phyloP scores from a whole-genome alignment of 2,797 vertebrate genomes.

The Sebastes vulpes region DNA sequence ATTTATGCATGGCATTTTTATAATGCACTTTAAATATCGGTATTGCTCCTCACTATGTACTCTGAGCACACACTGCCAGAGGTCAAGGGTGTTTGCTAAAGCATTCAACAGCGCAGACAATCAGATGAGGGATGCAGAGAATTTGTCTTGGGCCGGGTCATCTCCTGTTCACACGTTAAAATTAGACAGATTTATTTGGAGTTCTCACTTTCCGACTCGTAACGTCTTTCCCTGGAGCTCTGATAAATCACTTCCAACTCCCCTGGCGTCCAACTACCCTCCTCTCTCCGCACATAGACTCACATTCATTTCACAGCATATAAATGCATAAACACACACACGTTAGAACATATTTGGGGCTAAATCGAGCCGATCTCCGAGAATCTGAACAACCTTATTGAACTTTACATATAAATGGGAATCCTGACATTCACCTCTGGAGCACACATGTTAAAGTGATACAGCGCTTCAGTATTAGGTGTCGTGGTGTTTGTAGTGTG shows the following conservation, averaged over 20 bases:
- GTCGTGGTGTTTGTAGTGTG: constrained; percentile 3
- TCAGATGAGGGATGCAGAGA: constrained; percentile 21
- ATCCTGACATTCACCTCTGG: background rate
- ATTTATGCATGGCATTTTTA: constrained; percentile 50
- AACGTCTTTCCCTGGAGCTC: constrained; percentile 30
- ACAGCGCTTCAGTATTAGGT: constrained; percentile 1
- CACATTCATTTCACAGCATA: background rate
- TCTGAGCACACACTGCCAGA: constrained; percentile 35
- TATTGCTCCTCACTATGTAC: constrained; percentile 13
- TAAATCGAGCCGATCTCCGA: background rate
- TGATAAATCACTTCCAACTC: constrained; percentile 58
- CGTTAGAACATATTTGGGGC: background rate
- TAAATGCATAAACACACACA: background rate
- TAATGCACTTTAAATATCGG: constrained; percentile 55
- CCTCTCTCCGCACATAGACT: background rate
- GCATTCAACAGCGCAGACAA: constrained; percentile 43
- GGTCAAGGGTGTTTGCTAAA: constrained; percentile 58
- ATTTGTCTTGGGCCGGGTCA: constrained; percentile 42
- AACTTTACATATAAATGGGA: background rate
- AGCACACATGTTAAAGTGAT: constrained; percentile 35
- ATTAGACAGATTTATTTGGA: constrained; percentile 66
- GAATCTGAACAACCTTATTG: background rate
- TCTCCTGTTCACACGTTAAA: constrained; percentile 58
- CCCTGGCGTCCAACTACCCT: background rate
- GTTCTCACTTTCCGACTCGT: constrained; percentile 50